Conservation (phyloP, 1,140 invertebrate genomes). For the Dendroctonus valens region DNA sequence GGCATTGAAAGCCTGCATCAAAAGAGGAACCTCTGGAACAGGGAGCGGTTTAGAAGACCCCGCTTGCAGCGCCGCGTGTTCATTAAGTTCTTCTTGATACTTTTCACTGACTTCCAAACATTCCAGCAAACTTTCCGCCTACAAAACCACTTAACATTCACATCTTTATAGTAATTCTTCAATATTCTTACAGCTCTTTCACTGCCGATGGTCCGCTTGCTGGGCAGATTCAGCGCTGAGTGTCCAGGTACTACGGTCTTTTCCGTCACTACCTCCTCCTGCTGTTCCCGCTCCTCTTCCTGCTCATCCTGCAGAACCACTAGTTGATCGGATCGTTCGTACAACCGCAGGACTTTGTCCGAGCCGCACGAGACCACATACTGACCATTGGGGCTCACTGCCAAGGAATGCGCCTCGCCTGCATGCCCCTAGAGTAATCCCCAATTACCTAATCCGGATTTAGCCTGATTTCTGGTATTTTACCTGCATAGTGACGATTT, state of each 20-base stretch:
- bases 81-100: constrained; percentile 58
- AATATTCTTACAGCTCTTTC: constrained; percentile 65
- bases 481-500: constrained; percentile 87
- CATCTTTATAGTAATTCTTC: background rate
- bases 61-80: constrained; percentile 48
- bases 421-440: constrained; percentile 66
- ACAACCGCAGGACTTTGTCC: constrained; percentile 86
- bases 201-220: constrained; percentile 86
- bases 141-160: constrained; percentile 33
- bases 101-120: constrained; percentile 78
- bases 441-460: background rate
- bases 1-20: constrained; percentile 78
- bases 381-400: constrained; percentile 78
- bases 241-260: constrained; percentile 64
- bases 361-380: constrained; percentile 81
- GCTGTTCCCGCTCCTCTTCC: constrained; percentile 79
- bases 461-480: constrained; percentile 10
- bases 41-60: constrained; percentile 42
- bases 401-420: constrained; percentile 73
- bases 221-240: constrained; percentile 75
- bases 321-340: constrained; percentile 83
- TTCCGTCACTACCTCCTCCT: constrained; percentile 68
- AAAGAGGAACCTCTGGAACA: constrained; percentile 59
- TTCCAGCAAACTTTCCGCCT: constrained; percentile 88
- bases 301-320: constrained; percentile 89